phyloP scores from a whole-genome alignment of 2,113 vertebrate species.

The Lophotis ruficrista region DNA sequence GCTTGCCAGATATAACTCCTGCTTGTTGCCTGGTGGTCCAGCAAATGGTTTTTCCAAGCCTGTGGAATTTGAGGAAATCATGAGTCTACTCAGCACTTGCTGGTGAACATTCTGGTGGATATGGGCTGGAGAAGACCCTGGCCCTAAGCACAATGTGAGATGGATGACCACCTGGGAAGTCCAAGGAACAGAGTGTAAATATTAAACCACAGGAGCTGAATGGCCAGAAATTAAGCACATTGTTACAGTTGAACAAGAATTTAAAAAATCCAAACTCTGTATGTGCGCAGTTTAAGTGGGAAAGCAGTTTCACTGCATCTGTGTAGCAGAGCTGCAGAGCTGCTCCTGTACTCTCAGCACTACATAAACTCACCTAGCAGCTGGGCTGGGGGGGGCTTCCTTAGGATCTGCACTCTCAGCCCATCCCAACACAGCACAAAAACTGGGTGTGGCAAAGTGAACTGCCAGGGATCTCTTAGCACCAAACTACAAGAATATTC shows the following conservation, averaged over 20 bases:
- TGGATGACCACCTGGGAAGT: not conserved
- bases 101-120: not conserved
- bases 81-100: not conserved
- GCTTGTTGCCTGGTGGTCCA: not conserved
- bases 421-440: not conserved
- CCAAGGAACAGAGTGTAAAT: not conserved
- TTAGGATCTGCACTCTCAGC: not conserved
- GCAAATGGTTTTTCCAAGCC: conserved; percentile 1
- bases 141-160: not conserved
- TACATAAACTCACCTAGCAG: not conserved
- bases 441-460: not conserved
- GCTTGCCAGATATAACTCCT: not conserved
- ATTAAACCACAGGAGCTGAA: not conserved
- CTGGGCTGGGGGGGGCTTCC: not conserved
- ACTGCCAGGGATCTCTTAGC: not conserved
- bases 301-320: not conserved
- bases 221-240: not conserved
- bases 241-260: not conserved
- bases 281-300: not conserved
- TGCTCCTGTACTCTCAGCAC: not conserved
- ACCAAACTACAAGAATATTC: conserved; percentile 3
- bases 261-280: not conserved
- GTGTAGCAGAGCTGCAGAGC: not conserved
- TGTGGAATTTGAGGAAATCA: not conserved
- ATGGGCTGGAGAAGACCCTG: not conserved